Base-by-base conservation (phyloP, 2,888 invertebrate species). In the Ischnus inquisitorius region DNA sequence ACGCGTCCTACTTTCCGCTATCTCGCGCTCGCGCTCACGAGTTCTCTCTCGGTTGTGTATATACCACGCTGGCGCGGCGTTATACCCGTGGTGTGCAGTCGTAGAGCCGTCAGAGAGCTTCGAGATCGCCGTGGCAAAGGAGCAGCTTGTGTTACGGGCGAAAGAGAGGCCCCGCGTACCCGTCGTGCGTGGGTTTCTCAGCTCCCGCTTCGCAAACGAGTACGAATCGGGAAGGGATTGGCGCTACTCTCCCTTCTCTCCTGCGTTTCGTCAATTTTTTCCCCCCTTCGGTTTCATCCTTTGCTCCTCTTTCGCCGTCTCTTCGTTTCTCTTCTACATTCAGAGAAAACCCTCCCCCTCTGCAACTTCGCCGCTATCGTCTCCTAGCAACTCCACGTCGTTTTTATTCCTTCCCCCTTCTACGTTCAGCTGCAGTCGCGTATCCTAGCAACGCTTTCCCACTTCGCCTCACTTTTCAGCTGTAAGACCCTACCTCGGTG, bases 1-100 rank as follows among this genome's bases (percentile, higher is more conserved):
- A 93, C 92, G 93, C 92, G 93, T 93, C 93, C 93, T 93, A 93
- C 93, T 93, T 93, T 93, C 90, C 90, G 91, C 90, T 90, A 90
- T 92, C 90, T 89, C 89, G 86, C 84, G 84, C 88, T 87, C 82
- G 77, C 76, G 82, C 86, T 77, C 85, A 78, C 86, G 86, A 75
- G 67, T 79, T 80, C 81, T 79, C 78, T 34, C 34, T 34, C 34
- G 34, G 57, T 51, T 54, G 60, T 64, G 62, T 46, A 34, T 51
- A 48, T 51, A 75, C 64, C 48, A 6, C 34, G 6, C 0, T 8
- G 34, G 34, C 34, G 34, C n/a, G 62, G 74, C 64, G 62, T 48
- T 34, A 19, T 48, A 12, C 19, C 64, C 19, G 43, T 34, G 19
- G 64, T 64, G 19, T 64, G 34, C 54, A 54, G 12, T 22, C 54